These are phyloP conservation scores for Drosophila baimaii DNA, from an alignment of 1,140 invertebrate genomes.

Conservation along the genomic window DNA sequence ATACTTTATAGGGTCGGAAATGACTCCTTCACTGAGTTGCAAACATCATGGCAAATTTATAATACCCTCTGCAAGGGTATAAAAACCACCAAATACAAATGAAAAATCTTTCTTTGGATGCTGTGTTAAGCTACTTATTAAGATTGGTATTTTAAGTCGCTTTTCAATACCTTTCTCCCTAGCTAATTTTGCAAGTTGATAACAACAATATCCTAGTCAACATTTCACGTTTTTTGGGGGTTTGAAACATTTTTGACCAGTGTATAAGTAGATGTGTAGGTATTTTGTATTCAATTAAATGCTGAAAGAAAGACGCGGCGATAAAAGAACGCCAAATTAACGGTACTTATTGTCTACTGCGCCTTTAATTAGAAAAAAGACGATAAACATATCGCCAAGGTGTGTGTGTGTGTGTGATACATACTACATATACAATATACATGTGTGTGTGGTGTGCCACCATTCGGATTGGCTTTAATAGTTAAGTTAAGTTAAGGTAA, in stretches of 20 bases:
- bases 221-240: too few relatives aligned
- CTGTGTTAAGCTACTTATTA: background rate
- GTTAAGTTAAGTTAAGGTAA: conserved; percentile 7
- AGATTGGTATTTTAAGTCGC: background rate
- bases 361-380: conserved; percentile 22
- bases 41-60: too few relatives aligned
- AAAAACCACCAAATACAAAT: background rate
- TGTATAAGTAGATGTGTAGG: conserved; percentile 1
- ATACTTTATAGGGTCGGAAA: too few relatives aligned
- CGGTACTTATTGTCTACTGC: conserved; percentile 24
- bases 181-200: background rate
- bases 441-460: background rate
- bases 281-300: conserved; percentile 24
- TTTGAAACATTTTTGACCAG: background rate
- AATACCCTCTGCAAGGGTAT: too few relatives aligned
- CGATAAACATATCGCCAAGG: conserved; percentile 13
- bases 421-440: too few relatives aligned
- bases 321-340: conserved; percentile 25
- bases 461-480: conserved; percentile 19
- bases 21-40: too few relatives aligned
- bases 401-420: background rate
- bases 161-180: background rate
- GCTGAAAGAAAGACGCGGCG: conserved; percentile 17
- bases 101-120: background rate
- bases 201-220: background rate